These are phyloP conservation scores for Eristalinus sepulchralis DNA, from an alignment of 2,888 invertebrate genomes.

Conservation along the genomic window DNA sequence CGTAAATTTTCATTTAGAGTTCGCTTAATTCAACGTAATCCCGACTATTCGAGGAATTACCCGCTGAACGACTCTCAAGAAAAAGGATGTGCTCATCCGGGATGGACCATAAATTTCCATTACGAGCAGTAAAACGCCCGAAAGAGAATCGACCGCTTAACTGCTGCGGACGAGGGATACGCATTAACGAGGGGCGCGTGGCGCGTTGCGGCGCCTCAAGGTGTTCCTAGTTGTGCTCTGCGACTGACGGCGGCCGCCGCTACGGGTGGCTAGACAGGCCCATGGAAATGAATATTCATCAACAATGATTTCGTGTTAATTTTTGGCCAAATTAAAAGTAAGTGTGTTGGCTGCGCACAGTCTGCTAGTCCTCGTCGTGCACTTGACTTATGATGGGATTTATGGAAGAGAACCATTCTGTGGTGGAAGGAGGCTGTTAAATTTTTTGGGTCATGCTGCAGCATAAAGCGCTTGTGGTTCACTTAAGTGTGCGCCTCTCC, in stretches of 20 bases:
- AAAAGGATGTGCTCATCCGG: constrained; percentile 22
- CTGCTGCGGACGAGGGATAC: not conserved
- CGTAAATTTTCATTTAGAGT: constrained; percentile 42
- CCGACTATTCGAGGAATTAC: not conserved
- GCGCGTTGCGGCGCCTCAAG: not conserved
- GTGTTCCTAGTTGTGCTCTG: not conserved
- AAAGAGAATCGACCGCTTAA: not conserved
- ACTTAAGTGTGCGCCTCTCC: no score
- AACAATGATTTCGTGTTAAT: constrained; percentile 19
- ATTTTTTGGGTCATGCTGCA: no score
- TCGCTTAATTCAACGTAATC: constrained; percentile 37
- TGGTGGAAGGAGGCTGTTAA: no score
- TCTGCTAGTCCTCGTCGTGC: not conserved
- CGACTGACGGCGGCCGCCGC: not conserved
- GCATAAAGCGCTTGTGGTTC: no score
- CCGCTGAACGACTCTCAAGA: not conserved
- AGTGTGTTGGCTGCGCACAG: not conserved
- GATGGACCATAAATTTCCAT: constrained; percentile 54
- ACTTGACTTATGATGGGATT: constrained; percentile 9
- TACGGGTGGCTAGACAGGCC: not conserved
- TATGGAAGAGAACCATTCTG: not conserved
- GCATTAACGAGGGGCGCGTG: not conserved
- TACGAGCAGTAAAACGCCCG: constrained; percentile 14
- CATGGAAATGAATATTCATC: constrained; percentile 32
- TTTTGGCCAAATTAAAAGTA: constrained; percentile 32